Evolutionary conservation across 2,797 vertebrate genomes (phyloP), one percentile per base, ranked within the genome.

Genomic region (Chelmon rostratus): DNA sequence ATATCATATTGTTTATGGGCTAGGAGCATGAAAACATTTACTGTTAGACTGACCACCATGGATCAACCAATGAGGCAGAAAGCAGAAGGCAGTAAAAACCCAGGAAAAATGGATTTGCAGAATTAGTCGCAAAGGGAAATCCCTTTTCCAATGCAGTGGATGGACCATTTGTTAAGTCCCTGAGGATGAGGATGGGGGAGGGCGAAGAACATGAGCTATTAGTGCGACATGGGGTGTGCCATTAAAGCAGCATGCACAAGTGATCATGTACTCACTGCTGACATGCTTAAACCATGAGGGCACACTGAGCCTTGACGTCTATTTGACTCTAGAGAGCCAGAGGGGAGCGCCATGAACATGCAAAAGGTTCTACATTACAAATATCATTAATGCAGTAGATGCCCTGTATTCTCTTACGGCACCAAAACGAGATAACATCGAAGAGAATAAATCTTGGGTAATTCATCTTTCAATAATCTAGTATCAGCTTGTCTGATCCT

Each of bases 231-330:
- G 78, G 79, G 79, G 68, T 79, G 81, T 73, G 78, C 80, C 82
- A 89, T 92, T 91, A 92, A 89, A 91, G 86, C 78, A 89, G 82
- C 82, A 83, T 82, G 87, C 77, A 68, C 86, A 82, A 88, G 81
- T 71, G 77, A 91, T 91, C 86, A 79, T 76, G 72, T 66, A 84
- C 76, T 88, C 73, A 67, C 74, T 73, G 84, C 85, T 91, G 88
- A 89, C 88, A 91, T 87, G 83, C 79, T 90, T 79, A 81, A 92
- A 89, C 62, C 71, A 75, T 77, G 72, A 86, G 74, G 64, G 38
- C 84, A 79, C 69, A 40, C 62, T 63, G 56, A 83, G 64, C 59
- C 47, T 61, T 75, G 57, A 75, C 23, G 47, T 85, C 66, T 68
- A 31, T 79, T 38, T 61, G 49, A 86, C 79, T 87, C 86, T 11